These are phyloP conservation scores for Pitangus sulphuratus DNA, from an alignment of 2,797 vertebrate genomes.

Conservation along the genomic window DNA sequence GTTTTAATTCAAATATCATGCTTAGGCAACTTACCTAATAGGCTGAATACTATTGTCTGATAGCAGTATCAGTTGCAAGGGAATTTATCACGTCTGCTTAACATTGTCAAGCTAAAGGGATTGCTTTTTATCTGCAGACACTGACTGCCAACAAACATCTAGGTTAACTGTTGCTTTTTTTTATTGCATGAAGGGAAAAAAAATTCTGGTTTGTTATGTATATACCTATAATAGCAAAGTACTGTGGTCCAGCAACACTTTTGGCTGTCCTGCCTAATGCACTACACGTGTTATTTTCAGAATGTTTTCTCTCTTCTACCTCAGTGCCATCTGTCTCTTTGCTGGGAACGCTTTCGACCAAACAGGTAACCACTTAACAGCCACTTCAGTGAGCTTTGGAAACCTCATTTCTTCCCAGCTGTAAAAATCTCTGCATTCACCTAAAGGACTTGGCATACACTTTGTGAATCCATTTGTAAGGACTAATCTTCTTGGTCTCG, in stretches of 20 bases:
- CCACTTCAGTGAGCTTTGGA: slow-evolving; percentile 74
- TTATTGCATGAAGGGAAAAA: background rate
- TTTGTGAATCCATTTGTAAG: slow-evolving; percentile 56
- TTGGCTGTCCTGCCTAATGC: background rate
- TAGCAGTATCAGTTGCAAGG: background rate
- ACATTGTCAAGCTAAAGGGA: background rate
- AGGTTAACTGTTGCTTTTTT: background rate
- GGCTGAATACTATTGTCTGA: background rate
- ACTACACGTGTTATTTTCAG: background rate
- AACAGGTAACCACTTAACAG: slow-evolving; percentile 68
- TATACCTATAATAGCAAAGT: slow-evolving; percentile 69
- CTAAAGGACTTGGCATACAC: slow-evolving; percentile 72
- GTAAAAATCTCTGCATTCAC: slow-evolving; percentile 74
- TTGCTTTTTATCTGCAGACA: background rate
- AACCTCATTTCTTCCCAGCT: slow-evolving; percentile 68
- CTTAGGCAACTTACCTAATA: background rate
- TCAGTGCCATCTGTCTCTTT: background rate
- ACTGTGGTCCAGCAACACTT: slow-evolving; percentile 50
- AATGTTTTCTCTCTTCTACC: background rate
- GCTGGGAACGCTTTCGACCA: slow-evolving; percentile 39
- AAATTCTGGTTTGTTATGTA: background rate
- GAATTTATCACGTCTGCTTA: background rate
- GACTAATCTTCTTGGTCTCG: background rate
- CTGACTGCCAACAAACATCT: background rate
- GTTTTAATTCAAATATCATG: background rate